Evolutionary conservation across 37 sponge, comb jelly and placozoan species (phyloP), one percentile per base, ranked within the genome.

Genomic region (Chondrilla cf. caribensis): DNA sequence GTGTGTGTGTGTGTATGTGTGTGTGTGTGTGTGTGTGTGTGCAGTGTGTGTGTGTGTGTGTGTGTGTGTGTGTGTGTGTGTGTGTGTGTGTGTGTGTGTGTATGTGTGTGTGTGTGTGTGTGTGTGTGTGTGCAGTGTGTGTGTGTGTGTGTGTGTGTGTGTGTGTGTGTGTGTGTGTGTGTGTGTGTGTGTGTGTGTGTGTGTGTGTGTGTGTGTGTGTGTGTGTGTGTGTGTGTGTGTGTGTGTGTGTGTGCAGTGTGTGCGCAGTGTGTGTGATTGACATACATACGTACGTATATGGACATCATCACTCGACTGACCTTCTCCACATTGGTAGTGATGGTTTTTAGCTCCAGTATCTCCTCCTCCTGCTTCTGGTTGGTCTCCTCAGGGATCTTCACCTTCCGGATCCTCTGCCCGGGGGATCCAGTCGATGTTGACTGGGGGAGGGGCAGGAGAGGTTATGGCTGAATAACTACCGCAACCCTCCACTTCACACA

Each of bases 131-230:
- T 67, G 68, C 29, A n/a, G 68, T 67, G 68, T 67, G 68, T 67
- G 68, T 8, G 35, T 67, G 68, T 29, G 35, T 29, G 68, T 67
- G 68, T 67, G 68, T 67, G 68, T 67, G 68, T 67, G 68, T 67
- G 68, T 67, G 68, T 67, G 68, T 67, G 68, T 67, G 68, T 67
- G 68, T 67, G 68, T 26, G 68, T 67, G 68, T 67, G 68, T 26
- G 68, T 67, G 68, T 67, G 68, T 26, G 32, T 67, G 68, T 67
- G 68, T 67, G 68, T 67, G 68, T 67, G 68, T 67, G 68, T 67
- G 68, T 67, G 68, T 67, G 68, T 67, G 68, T 67, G 33, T 67
- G 64, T 62, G 29, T 26, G 29, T 22, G 64, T 22, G 24, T 29
- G 28, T 26, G 29, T 62, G 64, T 62, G 64, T 62, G 64, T 62